Conservation (phyloP, 1,140 invertebrate genomes). For the Nebria ingens region DNA sequence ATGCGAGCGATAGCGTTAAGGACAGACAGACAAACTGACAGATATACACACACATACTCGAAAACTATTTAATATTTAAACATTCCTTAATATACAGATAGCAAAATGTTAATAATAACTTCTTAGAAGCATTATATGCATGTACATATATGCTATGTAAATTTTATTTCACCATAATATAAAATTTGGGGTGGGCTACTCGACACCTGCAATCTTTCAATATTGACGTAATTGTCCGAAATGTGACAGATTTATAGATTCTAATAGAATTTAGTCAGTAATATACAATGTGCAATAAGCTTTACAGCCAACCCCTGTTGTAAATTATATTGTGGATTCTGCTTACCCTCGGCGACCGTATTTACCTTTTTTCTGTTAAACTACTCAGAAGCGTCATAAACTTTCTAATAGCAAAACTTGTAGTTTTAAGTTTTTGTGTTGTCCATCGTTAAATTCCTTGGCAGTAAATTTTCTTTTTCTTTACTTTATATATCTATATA, state of each 20-base stretch:
- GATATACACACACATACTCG: too few species aligned
- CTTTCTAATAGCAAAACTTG: background rate
- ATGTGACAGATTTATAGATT: background rate
- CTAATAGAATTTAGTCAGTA: background rate
- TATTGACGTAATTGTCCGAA: background rate
- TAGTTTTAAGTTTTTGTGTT: background rate
- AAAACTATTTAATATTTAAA: too few species aligned
- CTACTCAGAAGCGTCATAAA: background rate
- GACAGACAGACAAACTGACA: too few species aligned
- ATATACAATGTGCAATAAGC: background rate
- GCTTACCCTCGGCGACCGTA: background rate
- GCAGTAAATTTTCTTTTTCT: background rate
- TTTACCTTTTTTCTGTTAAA: background rate
- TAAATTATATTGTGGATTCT: background rate
- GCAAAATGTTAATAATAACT: too few species aligned
- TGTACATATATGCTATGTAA: too few species aligned
- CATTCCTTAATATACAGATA: too few species aligned
- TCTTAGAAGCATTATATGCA: too few species aligned
- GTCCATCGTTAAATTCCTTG: background rate
- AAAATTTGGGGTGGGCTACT: too few species aligned
- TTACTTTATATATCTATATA: background rate
- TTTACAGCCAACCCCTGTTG: background rate
- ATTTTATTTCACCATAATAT: too few species aligned
- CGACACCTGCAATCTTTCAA: background rate
- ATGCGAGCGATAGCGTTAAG: too few species aligned